Percentiles rank a stretch among this genome's conserved stretches.
Evolutionary conservation across 64 coral and sea anemone species (phyloP).

Genomic region (Porites lutea): DNA sequence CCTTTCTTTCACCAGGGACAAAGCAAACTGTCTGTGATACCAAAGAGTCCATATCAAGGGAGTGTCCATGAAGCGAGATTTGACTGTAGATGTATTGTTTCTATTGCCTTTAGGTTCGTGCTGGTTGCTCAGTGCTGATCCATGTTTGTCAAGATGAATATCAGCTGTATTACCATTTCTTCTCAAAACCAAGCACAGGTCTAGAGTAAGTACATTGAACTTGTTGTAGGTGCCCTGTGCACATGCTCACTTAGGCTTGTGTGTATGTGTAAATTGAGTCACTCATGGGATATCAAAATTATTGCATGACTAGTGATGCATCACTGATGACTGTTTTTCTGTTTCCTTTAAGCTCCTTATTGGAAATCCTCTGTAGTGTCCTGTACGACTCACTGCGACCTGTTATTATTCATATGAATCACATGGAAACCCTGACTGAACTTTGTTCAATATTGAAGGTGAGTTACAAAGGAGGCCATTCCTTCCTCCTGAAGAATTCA

Average conservation of each 20-base stretch:
- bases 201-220: conserved; percentile 80
- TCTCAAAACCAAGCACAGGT: conserved; percentile 85
- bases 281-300: too few relatives aligned
- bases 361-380: conserved; percentile 89
- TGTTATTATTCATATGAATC: conserved; percentile 99
- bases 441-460: conserved; percentile 98
- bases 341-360: conserved; percentile 65
- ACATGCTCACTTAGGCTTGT: background rate
- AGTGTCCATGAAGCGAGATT: background rate
- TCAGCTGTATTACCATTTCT: conserved; percentile 95
- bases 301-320: too few relatives aligned
- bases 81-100: background rate
- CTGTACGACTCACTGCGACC: conserved; percentile 95
- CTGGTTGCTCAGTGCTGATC: conserved; percentile 94
- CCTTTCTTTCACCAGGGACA: too few relatives aligned
- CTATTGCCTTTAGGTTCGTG: conserved; percentile 75
- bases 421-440: conserved; percentile 98
- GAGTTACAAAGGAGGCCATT: background rate
- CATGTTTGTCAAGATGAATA: conserved; percentile 98
- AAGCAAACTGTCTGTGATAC: too few relatives aligned
- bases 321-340: background rate
- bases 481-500: too few relatives aligned
- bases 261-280: too few relatives aligned
- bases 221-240: background rate
- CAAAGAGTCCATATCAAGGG: too few relatives aligned